Conservation (phyloP, 2,113 vertebrate genomes). For the Amblyornis subalaris region DNA sequence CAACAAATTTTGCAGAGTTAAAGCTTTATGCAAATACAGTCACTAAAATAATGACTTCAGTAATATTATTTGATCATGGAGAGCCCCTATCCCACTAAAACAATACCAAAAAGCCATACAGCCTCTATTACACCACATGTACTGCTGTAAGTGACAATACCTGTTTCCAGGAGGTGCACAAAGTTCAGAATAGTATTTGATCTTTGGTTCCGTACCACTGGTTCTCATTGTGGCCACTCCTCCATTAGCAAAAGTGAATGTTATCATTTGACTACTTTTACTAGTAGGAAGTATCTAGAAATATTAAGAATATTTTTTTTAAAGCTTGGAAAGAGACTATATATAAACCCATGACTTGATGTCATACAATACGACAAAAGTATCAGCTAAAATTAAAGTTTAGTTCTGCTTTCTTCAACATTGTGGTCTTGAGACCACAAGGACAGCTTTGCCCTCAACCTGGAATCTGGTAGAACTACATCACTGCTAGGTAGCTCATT, state of each 20-base stretch:
- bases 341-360: not conserved
- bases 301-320: not conserved
- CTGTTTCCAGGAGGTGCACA: conserved; percentile 93
- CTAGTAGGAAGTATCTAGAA: conserved; percentile 89
- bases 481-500: not conserved
- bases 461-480: not conserved
- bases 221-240: conserved; percentile 95
- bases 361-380: not conserved
- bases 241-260: conserved; percentile 91
- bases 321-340: not conserved
- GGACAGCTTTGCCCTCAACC: not conserved
- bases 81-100: not conserved
- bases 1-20: not conserved
- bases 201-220: conserved; percentile 95
- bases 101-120: not conserved
- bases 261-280: conserved; percentile 96
- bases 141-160: conserved; percentile 48
- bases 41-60: not conserved
- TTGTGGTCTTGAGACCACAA: not conserved
- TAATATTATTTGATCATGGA: not conserved
- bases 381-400: not conserved
- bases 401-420: not conserved
- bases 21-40: not conserved
- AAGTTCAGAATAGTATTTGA: conserved; percentile 96
- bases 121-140: not conserved